phyloP scores from a whole-genome alignment of 1,140 invertebrate species.

The Bombus impatiens region DNA sequence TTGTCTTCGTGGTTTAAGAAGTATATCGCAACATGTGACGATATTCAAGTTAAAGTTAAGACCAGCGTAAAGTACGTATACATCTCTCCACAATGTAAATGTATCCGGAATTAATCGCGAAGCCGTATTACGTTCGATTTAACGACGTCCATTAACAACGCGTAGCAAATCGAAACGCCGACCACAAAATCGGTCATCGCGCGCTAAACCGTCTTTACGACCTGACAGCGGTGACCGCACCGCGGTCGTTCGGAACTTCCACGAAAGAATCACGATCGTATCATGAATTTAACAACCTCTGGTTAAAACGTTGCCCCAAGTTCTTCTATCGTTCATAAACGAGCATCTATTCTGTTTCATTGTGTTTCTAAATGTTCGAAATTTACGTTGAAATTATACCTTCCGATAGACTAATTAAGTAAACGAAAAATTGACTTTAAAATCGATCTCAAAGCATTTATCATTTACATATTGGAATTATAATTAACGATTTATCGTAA shows the following conservation, averaged over 20 bases:
- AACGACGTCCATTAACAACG: constrained; percentile 46
- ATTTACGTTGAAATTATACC: too few relatives aligned
- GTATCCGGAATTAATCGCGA: constrained; percentile 34
- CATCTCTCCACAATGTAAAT: constrained; percentile 27
- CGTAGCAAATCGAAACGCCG: constrained; percentile 38
- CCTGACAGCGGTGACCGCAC: constrained; percentile 34
- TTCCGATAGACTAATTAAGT: too few relatives aligned
- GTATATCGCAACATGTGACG: background rate
- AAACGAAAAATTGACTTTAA: too few relatives aligned
- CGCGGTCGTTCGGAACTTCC: constrained; percentile 19
- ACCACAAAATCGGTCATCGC: constrained; percentile 54
- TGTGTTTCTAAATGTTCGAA: too few relatives aligned
- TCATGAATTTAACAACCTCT: background rate
- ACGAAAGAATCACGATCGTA: background rate
- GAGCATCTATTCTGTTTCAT: too few relatives aligned
- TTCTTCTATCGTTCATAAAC: too few relatives aligned
- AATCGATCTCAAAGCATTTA: too few relatives aligned
- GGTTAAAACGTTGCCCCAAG: background rate
- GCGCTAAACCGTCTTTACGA: constrained; percentile 48
- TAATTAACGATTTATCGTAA: too few relatives aligned
- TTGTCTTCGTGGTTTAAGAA: background rate
- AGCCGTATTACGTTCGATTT: constrained; percentile 44
- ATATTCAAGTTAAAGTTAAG: background rate
- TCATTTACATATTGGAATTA: too few relatives aligned
- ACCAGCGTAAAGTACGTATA: too few relatives aligned